Evolutionary conservation across 2,113 vertebrate species (phyloP).

Genomic region (Daubentonia madagascariensis): DNA sequence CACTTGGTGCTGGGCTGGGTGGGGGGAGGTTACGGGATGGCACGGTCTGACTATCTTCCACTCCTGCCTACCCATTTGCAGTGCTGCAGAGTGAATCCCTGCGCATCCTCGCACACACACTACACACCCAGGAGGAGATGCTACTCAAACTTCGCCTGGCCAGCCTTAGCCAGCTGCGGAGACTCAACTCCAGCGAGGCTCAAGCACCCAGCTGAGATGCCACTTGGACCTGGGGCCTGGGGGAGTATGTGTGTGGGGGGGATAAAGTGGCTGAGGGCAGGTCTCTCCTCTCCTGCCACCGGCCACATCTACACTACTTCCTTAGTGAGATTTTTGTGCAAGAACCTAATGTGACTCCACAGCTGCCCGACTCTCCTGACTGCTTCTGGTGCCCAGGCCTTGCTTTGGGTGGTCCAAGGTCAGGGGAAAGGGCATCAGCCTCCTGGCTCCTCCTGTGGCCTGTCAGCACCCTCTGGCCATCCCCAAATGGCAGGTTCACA

Average conservation of each 20-base stretch:
- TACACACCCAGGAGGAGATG: conserved; percentile 80
- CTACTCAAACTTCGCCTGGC: conserved; percentile 82
- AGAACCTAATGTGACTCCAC: neutral
- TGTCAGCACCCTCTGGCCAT: conserved; percentile 16
- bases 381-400: neutral
- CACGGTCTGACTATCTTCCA: neutral
- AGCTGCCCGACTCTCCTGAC: neutral
- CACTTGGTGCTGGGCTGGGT: neutral
- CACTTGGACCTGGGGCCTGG: neutral
- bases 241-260: no score
- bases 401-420: conserved; percentile 30
- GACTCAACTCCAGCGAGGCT: conserved; percentile 82
- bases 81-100: conserved; percentile 88
- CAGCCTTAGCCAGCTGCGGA: conserved; percentile 86
- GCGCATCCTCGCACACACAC: conserved; percentile 79
- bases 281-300: neutral
- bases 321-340: neutral
- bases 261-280: neutral
- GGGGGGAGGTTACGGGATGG: rapidly evolving
- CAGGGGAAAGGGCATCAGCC: neutral
- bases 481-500: neutral
- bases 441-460: neutral
- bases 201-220: conserved; percentile 18
- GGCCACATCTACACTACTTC: neutral
- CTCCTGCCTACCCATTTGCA: neutral